Evolutionary conservation across 2,797 vertebrate genomes (phyloP).

Genomic region (Spatula clypeata): DNA sequence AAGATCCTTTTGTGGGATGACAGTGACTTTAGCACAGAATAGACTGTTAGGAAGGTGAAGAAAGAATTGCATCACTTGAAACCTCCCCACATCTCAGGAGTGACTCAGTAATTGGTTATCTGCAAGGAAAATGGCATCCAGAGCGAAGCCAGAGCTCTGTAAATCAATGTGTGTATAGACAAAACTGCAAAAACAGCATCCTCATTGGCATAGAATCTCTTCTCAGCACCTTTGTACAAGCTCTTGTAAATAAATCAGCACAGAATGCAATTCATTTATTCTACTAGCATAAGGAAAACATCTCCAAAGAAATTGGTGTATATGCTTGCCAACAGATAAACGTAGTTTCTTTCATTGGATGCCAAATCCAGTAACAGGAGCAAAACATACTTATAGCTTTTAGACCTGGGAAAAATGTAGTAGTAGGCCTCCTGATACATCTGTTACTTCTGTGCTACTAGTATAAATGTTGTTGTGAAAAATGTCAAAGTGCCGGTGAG

Average conservation of each 20-base stretch:
- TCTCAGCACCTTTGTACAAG: background rate
- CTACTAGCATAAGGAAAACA: background rate
- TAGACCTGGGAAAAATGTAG: background rate
- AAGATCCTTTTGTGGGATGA: background rate
- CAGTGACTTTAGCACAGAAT: background rate
- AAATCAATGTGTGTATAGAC: background rate
- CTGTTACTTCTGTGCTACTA: fast-evolving
- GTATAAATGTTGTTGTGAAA: background rate
- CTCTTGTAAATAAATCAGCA: background rate
- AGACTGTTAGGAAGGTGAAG: background rate
- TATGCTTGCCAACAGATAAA: background rate
- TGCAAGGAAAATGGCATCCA: background rate
- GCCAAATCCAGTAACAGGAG: background rate
- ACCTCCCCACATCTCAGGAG: background rate
- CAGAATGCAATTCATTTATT: background rate
- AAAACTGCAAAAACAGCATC: background rate
- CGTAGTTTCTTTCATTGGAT: background rate
- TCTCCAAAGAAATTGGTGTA: background rate
- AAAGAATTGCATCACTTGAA: background rate
- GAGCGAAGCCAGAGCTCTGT: background rate
- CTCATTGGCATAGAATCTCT: background rate
- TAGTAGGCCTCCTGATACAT: background rate
- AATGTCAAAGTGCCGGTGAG: background rate
- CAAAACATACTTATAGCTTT: background rate
- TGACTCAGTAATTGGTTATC: background rate